Base-by-base conservation (phyloP, 1,140 invertebrate species). In the Heliconius hermathena region DNA sequence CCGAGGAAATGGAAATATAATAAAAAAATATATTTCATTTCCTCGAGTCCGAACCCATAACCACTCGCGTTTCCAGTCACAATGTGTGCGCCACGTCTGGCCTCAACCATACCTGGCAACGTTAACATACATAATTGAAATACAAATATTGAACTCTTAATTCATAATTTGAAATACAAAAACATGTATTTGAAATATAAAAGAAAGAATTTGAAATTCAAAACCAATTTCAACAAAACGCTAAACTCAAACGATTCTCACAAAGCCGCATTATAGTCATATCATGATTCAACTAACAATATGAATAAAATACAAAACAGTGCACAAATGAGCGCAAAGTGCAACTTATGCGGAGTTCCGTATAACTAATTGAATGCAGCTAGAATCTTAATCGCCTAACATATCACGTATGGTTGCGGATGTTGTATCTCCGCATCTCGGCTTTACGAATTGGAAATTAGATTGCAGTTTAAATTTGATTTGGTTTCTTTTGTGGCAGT, bases 301-400 rank as follows among this genome's bases (percentile, higher is more conserved):
- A 76, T 76, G 74, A 76, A 76, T 76, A 78, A 41, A 78, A 73
- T 54, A 73, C n/a, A 41, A 49, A 78, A 60, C 71, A 20, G 54
- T 57, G 71, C 26, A 66, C 60, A 66, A 66, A 66, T 66, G 60
- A 66, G 60, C 77, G 60, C 66, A 75, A 75, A 80, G 57, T 80
- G 70, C 78, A 80, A 80, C 74, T 76, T 57, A 54, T 73, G 54
- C 71, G 49, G 72, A 80, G 74, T 80, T 79, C 66, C 75, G 77
- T 77, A 76, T 82, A 81, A 81, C 77, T 79, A 81, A 83, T 83
- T 83, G 80, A 83, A 79, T 83, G 80, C 75, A 78, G 83, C 81
- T 81, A 81, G 77, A 81, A 83, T 84, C 80, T 84, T 84, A 82
- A 84, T 82, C 82, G 80, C 75, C 78, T 85, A 82, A 79, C 82